Conservation (phyloP, 2,113 vertebrate genomes). For the Myodes glareolus region DNA sequence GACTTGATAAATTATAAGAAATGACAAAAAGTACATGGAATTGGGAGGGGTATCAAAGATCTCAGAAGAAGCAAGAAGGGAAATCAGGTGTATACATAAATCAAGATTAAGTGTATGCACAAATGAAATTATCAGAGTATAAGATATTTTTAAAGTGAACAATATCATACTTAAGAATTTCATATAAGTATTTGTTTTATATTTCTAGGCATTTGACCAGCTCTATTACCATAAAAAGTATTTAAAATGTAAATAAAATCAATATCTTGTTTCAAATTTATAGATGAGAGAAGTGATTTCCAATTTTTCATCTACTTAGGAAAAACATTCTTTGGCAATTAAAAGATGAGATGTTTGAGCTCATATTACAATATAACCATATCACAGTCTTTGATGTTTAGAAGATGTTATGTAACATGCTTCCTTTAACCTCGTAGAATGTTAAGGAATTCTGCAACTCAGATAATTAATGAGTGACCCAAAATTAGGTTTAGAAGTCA, state of each 20-base stretch:
- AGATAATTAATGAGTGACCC: neutral
- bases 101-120: neutral
- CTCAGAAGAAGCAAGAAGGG: neutral
- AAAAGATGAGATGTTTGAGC: neutral
- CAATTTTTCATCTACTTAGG: neutral
- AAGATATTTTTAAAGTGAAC: neutral
- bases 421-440: neutral
- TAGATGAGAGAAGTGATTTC: neutral
- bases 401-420: neutral
- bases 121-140: neutral
- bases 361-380: neutral
- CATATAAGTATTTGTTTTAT: neutral
- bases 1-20: neutral
- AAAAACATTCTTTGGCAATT: neutral
- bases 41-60: neutral
- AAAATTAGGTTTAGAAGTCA: neutral
- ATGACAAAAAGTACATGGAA: neutral
- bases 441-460: neutral
- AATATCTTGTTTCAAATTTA: slow-evolving; percentile 21
- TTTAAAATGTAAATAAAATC: slow-evolving; percentile 42
- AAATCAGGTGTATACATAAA: too few species aligned
- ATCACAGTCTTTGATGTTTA: neutral
- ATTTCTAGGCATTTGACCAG: neutral
- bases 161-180: neutral
- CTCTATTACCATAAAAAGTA: neutral